These are phyloP conservation scores for Lutjanus campechanus DNA, from an alignment of 2,797 vertebrate genomes.

Conservation along the genomic window DNA sequence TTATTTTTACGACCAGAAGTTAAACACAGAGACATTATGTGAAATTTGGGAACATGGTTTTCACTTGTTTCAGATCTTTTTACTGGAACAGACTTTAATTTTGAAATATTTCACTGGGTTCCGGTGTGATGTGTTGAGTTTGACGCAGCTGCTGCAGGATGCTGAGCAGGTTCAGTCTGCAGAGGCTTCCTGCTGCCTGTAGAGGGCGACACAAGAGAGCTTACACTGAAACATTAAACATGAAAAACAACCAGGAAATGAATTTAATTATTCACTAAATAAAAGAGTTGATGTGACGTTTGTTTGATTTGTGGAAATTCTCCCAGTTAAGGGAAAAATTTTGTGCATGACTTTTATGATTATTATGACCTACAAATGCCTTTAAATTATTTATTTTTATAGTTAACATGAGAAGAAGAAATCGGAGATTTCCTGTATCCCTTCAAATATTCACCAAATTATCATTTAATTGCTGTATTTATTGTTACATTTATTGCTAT, in stretches of 20 bases:
- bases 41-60: neutral
- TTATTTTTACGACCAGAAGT: neutral
- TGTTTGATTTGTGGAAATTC: neutral
- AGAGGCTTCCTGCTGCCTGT: neutral
- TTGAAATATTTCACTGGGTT: neutral
- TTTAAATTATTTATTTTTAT: too few species aligned
- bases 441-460: too few species aligned
- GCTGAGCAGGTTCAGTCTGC: conserved; percentile 28
- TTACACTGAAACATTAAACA: too few species aligned
- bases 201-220: conserved; percentile 15
- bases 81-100: neutral
- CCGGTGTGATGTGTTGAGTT: neutral
- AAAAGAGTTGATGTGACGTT: neutral
- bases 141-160: conserved; percentile 20
- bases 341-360: too few species aligned
- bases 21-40: too few species aligned
- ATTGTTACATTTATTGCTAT: too few species aligned
- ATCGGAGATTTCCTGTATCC: too few species aligned
- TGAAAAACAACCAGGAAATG: too few species aligned
- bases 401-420: too few species aligned
- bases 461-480: too few species aligned
- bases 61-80: too few species aligned
- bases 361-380: too few species aligned
- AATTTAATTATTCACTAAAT: neutral
- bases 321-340: neutral